A percentile compares a stretch with the other conserved stretches of the same genome.
Evolutionary conservation across 2,113 vertebrate species (phyloP).

Genomic region (Falcunculus frontatus): DNA sequence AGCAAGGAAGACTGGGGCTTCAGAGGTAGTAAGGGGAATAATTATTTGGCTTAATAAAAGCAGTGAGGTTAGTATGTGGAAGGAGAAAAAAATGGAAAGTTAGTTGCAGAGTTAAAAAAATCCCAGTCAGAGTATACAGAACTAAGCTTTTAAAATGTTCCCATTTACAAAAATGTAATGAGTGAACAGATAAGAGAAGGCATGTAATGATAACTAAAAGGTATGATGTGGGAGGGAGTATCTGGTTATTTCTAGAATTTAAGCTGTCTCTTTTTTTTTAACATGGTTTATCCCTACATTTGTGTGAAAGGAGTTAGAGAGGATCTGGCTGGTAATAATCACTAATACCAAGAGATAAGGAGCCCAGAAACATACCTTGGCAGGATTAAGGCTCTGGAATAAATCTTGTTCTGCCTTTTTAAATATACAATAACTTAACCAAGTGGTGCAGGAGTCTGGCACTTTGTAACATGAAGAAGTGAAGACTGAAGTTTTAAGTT

Average conservation of each 20-base stretch:
- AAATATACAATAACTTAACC: not conserved
- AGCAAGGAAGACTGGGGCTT: not conserved
- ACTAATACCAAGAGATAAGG: not conserved
- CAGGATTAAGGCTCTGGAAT: not conserved
- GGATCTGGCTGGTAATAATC: not conserved
- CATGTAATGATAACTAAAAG: not conserved
- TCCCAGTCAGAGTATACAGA: not conserved
- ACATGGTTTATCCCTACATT: not conserved
- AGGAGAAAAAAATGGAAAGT: not conserved
- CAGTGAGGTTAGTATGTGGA: not conserved
- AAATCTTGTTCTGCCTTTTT: not conserved
- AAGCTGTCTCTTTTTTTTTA: not conserved
- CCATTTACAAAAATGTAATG: not conserved
- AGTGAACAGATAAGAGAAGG: not conserved
- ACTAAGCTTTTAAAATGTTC: not conserved
- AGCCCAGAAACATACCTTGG: not conserved
- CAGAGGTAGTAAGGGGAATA: not conserved
- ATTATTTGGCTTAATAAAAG: not conserved
- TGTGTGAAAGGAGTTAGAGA: not conserved
- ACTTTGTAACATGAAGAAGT: not conserved
- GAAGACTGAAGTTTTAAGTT: not conserved
- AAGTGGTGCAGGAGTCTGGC: not conserved
- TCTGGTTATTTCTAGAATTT: not conserved
- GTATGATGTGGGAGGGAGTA: not conserved
- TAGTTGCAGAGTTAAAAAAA: not conserved